Evolutionary conservation across 2,888 invertebrate genomes (phyloP).

Genomic region (Griposia aprilina): DNA sequence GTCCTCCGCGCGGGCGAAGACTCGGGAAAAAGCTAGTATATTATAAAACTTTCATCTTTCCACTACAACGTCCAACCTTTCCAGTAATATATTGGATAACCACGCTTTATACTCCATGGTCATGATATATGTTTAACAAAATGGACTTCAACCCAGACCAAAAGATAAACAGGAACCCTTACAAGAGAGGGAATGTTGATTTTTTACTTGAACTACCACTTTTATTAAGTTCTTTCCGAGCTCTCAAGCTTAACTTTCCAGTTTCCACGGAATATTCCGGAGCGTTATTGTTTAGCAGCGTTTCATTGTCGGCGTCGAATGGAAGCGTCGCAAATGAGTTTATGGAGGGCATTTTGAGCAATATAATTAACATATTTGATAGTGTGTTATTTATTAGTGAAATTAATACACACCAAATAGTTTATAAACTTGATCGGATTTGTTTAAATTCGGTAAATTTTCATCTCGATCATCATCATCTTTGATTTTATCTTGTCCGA

Average conservation of each 20-base stretch:
- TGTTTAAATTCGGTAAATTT: constrained; percentile 7
- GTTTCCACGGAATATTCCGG: constrained; percentile 52
- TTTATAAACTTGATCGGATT: constrained; percentile 15
- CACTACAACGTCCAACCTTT: background rate
- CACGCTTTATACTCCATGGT: background rate
- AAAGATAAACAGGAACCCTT: constrained; percentile 40
- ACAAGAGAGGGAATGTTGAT: constrained; percentile 13
- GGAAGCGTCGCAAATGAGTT: constrained; percentile 40
- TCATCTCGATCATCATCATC: background rate
- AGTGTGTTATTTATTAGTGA: constrained; percentile 34
- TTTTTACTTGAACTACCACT: constrained; percentile 42
- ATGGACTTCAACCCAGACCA: constrained; percentile 11
- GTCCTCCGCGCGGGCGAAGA: background rate
- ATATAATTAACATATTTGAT: constrained; percentile 46
- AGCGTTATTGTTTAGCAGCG: constrained; percentile 52
- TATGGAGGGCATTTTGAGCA: constrained; percentile 26
- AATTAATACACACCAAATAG: constrained; percentile 22
- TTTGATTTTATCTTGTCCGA: background rate
- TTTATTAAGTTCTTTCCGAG: constrained; percentile 56
- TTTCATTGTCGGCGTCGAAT: constrained; percentile 36
- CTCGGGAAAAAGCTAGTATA: background rate
- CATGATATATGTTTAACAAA: background rate
- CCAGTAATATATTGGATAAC: background rate
- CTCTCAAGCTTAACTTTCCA: constrained; percentile 46
- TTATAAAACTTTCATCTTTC: background rate